Conservation (phyloP, 2,113 vertebrate species). For the Polypterus senegalus region DNA sequence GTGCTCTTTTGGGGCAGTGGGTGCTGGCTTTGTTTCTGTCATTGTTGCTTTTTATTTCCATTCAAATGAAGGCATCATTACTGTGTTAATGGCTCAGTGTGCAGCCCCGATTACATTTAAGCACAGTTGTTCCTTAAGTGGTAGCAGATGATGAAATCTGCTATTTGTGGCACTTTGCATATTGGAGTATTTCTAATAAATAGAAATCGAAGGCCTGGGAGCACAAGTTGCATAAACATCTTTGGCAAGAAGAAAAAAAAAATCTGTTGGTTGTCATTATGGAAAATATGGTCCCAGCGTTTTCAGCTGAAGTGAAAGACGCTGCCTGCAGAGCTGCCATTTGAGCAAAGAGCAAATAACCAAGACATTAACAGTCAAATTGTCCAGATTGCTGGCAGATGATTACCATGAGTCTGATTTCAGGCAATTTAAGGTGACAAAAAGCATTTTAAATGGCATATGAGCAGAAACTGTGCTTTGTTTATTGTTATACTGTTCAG, state of each 20-base stretch:
- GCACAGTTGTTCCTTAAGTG: neutral
- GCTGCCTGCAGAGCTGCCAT: conserved; percentile 13
- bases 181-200: neutral
- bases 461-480: conserved; percentile 2
- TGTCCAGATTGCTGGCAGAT: conserved; percentile 1
- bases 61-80: no score
- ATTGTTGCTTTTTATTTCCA: no score
- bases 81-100: neutral
- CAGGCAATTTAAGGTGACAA: conserved; percentile 13
- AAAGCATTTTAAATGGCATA: conserved; percentile 7
- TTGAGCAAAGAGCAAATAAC: conserved; percentile 12
- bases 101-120: neutral
- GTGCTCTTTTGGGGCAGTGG: no score
- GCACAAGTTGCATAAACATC: conserved; percentile 2
- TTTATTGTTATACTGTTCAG: conserved; percentile 8
- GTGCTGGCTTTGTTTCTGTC: no score
- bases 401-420: neutral
- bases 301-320: conserved; percentile 11
- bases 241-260: neutral
- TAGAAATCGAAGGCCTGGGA: conserved; percentile 7
- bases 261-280: neutral
- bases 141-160: neutral
- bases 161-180: neutral
- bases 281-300: conserved; percentile 9
- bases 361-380: conserved; percentile 17